These are phyloP conservation scores for Saimiri boliviensis DNA, from an alignment of 2,113 vertebrate genomes.

Conservation along the genomic window DNA sequence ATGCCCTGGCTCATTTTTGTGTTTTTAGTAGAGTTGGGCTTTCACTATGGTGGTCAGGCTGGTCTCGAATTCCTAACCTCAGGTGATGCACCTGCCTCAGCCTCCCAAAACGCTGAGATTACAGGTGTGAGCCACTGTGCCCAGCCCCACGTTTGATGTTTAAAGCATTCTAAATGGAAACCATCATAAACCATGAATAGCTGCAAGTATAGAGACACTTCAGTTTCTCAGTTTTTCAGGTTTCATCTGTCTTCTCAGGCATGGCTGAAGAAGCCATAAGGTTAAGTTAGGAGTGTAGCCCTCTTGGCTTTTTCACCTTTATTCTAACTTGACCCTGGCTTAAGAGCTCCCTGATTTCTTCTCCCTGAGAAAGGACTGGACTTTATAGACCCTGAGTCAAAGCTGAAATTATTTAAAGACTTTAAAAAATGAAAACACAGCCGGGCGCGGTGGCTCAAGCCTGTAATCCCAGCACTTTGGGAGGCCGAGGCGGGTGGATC, in stretches of 20 bases:
- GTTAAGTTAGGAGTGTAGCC: background rate
- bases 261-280: background rate
- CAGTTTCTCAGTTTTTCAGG: background rate
- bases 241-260: background rate
- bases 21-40: too few species aligned
- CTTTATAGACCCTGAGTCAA: background rate
- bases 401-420: constrained; percentile 34
- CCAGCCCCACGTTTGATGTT: background rate
- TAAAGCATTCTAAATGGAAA: background rate
- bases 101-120: too few species aligned
- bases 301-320: background rate
- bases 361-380: background rate
- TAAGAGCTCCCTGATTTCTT: background rate
- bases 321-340: background rate
- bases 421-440: background rate
- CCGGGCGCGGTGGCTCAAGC: too few species aligned
- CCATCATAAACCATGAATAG: background rate
- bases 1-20: too few species aligned
- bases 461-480: too few species aligned
- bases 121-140: too few species aligned
- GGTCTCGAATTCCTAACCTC: too few species aligned
- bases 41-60: too few species aligned
- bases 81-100: too few species aligned
- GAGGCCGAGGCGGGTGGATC: too few species aligned
- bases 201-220: background rate